phyloP scores from a whole-genome alignment of 2,888 invertebrate species.

The Mythimna pallens region DNA sequence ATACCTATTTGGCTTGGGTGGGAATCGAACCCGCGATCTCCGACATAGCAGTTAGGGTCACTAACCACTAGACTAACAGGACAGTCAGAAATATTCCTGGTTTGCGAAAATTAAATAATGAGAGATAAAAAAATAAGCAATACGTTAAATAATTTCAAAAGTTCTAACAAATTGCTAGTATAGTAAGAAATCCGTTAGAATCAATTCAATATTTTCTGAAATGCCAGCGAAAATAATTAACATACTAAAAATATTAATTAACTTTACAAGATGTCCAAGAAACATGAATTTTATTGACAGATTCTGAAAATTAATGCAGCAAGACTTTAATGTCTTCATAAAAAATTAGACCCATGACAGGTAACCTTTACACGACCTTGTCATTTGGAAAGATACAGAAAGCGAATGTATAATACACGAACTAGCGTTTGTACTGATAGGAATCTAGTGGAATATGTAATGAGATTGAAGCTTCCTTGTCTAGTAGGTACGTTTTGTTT shows the following conservation, averaged over 20 bases:
- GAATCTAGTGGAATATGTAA: slow-evolving; percentile 65
- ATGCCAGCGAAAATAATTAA: slow-evolving; percentile 13
- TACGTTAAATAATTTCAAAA: background rate
- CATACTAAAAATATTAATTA: background rate
- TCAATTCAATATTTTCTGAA: slow-evolving; percentile 3
- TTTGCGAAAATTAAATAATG: background rate
- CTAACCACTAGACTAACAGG: too few species aligned
- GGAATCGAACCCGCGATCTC: too few species aligned
- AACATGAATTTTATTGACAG: slow-evolving; percentile 36
- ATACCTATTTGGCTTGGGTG: too few species aligned
- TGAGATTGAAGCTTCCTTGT: slow-evolving; percentile 64
- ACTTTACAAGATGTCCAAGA: slow-evolving; percentile 4
- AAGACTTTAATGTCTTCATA: slow-evolving; percentile 31
- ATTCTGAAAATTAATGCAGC: slow-evolving; percentile 28
- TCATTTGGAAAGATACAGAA: slow-evolving; percentile 70
- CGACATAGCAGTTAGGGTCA: too few species aligned
- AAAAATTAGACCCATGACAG: slow-evolving; percentile 59
- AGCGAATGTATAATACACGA: slow-evolving; percentile 66
- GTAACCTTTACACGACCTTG: slow-evolving; percentile 73
- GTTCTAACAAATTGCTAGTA: background rate
- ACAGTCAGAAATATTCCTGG: too few species aligned
- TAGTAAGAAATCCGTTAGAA: background rate
- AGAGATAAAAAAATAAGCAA: background rate
- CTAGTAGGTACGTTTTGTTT: slow-evolving; percentile 45
- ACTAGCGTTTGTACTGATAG: slow-evolving; percentile 60